A percentile compares a stretch with the other conserved stretches of the same genome.
These are phyloP conservation scores for Okamejei kenojei DNA, from an alignment of 2,797 vertebrate species.

Conservation along the genomic window DNA sequence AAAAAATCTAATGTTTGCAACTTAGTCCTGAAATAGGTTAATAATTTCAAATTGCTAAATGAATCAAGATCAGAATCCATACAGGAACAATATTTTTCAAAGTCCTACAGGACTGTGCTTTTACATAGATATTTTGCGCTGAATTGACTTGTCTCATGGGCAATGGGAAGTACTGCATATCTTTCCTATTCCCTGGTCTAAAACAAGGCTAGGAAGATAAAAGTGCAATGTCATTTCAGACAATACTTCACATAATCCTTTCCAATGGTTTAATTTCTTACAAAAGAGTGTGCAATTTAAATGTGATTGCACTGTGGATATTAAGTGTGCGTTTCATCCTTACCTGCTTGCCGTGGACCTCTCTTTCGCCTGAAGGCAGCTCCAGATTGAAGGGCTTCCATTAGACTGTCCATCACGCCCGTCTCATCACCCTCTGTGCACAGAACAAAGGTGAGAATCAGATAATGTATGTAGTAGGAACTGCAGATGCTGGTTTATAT, in stretches of 20 bases:
- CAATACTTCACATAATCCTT: not conserved
- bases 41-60: not conserved
- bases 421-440: conserved; percentile 66
- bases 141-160: not conserved
- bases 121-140: not conserved
- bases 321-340: conserved; percentile 19
- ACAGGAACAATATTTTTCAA: not conserved
- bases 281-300: not conserved
- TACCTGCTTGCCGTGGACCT: conserved; percentile 69
- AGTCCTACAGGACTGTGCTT: not conserved
- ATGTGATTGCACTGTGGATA: not conserved
- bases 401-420: conserved; percentile 70
- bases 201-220: not conserved
- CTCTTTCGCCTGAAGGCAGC: conserved; percentile 71
- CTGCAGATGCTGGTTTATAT: too few relatives aligned
- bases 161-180: too few relatives aligned
- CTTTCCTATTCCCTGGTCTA: not conserved
- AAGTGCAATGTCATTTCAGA: not conserved
- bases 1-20: not conserved
- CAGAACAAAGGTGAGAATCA: conserved; percentile 40
- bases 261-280: not conserved
- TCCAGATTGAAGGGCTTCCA: conserved; percentile 68
- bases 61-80: not conserved
- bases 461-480: not conserved
- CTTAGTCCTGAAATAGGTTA: not conserved